A percentile compares a stretch with the other conserved stretches of the same genome.
Conservation (phyloP, 2,113 vertebrate species). For the Pangasianodon gigas region DNA sequence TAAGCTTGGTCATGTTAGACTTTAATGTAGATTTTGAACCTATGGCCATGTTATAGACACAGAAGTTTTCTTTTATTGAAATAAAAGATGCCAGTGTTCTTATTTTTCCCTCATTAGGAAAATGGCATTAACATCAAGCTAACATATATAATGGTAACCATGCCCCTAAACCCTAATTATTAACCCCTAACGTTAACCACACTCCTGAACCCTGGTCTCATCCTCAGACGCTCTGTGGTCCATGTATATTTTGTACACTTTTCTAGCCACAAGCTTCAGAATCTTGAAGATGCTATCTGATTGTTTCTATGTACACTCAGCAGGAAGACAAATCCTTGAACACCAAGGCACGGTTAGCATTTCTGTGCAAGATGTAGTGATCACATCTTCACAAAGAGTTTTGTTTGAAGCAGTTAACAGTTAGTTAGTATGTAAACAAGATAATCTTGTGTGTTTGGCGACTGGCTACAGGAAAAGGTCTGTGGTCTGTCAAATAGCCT, state of each 20-base stretch:
- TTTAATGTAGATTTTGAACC: background rate
- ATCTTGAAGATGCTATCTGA: background rate
- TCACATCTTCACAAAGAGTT: background rate
- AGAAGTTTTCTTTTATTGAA: background rate
- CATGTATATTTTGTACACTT: background rate
- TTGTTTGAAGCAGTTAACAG: background rate
- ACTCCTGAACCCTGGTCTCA: background rate
- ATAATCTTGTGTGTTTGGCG: background rate
- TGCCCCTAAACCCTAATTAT: background rate
- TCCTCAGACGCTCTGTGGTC: background rate
- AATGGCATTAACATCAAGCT: background rate
- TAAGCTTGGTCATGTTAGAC: background rate
- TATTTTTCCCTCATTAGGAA: background rate
- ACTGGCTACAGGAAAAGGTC: background rate
- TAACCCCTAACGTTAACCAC: background rate
- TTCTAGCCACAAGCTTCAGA: background rate
- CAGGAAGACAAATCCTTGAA: background rate
- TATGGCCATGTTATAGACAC: background rate
- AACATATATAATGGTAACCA: background rate
- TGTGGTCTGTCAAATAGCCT: background rate
- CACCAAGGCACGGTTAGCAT: background rate
- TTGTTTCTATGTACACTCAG: background rate
- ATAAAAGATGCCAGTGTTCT: background rate
- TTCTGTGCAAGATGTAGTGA: background rate
- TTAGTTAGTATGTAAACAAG: background rate